Conservation (phyloP, 2,113 vertebrate genomes). For the Phasianus colchicus region DNA sequence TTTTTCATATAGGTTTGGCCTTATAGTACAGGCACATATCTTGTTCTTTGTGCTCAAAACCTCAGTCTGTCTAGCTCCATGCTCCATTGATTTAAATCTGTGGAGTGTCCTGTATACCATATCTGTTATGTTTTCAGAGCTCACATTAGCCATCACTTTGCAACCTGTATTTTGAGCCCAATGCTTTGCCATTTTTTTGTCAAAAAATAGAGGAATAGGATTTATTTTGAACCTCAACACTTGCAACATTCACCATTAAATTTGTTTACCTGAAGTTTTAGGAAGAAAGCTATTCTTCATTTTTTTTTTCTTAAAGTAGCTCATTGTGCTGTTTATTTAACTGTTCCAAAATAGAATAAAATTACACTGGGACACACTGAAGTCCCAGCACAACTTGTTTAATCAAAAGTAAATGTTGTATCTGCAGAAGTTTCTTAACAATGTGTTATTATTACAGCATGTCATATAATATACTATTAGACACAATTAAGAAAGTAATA, state of each 20-base stretch:
- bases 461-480: slow-evolving; percentile 3
- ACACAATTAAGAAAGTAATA: slow-evolving; percentile 1
- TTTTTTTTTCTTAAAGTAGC: slow-evolving; percentile 1
- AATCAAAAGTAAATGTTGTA: slow-evolving; percentile 44
- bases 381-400: slow-evolving; percentile 7
- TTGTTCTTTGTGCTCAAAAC: not conserved
- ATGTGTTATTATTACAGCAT: not conserved
- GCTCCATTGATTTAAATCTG: not conserved
- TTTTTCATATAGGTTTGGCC: not conserved
- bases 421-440: slow-evolving; percentile 25
- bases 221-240: not conserved
- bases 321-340: not conserved
- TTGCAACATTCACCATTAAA: not conserved
- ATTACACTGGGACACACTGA: not conserved
- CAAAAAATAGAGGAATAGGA: not conserved
- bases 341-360: not conserved
- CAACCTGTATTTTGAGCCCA: not conserved
- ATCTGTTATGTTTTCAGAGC: not conserved
- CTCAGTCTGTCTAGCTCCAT: not conserved
- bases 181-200: not conserved
- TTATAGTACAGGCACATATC: not conserved
- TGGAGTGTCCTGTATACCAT: not conserved
- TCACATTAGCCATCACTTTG: not conserved
- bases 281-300: not conserved
- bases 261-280: slow-evolving; percentile 12